phyloP scores from a whole-genome alignment of 2,888 invertebrate genomes.

The Dolichomitus sp. region DNA sequence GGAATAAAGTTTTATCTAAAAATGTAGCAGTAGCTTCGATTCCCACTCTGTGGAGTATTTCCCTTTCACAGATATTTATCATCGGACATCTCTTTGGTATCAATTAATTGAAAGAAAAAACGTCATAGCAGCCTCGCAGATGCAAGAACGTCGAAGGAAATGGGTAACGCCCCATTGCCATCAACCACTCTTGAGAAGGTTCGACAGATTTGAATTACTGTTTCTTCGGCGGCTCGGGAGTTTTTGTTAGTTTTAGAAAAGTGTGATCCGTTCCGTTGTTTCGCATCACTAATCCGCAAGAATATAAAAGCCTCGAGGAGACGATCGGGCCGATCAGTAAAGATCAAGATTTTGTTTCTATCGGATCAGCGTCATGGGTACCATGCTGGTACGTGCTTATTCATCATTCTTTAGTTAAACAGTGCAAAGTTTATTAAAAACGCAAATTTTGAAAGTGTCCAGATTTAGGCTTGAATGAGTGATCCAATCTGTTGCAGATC shows the following conservation, averaged over 20 bases:
- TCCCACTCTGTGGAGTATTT: not conserved
- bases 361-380: slow-evolving; percentile 75
- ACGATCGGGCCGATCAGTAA: slow-evolving; percentile 79
- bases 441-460: not conserved
- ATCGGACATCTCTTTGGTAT: not conserved
- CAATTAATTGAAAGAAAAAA: slow-evolving; percentile 12
- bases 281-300: slow-evolving; percentile 81
- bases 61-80: not conserved
- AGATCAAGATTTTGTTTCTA: slow-evolving; percentile 77
- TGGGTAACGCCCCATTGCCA: slow-evolving; percentile 71
- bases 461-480: not conserved
- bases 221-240: slow-evolving; percentile 73
- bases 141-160: slow-evolving; percentile 30
- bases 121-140: not conserved
- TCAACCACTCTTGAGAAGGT: slow-evolving; percentile 67
- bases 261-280: slow-evolving; percentile 80
- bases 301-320: slow-evolving; percentile 83
- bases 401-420: slow-evolving; percentile 20
- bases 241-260: slow-evolving; percentile 84
- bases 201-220: slow-evolving; percentile 76
- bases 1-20: not conserved
- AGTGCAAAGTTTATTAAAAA: slow-evolving; percentile 10
- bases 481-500: slow-evolving; percentile 56
- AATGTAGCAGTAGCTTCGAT: not conserved
- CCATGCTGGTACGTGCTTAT: slow-evolving; percentile 81